A percentile compares a stretch with the other conserved stretches of the same genome.
phyloP scores from a whole-genome alignment of 2,888 invertebrate species.

The Lepetodrilus schrolli region DNA sequence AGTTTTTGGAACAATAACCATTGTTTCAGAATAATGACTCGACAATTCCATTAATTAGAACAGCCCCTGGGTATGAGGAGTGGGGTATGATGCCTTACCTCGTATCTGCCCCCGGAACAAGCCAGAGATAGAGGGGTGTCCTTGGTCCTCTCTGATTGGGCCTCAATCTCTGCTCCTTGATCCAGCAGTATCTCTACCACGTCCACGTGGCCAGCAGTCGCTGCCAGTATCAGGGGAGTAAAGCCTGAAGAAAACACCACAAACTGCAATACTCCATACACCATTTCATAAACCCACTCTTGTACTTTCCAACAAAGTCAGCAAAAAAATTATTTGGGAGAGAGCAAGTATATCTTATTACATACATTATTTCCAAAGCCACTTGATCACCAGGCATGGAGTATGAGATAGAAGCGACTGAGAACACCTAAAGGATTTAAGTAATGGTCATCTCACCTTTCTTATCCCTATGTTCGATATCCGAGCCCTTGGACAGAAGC shows the following conservation, averaged over 20 bases:
- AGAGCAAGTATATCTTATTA: too few relatives aligned
- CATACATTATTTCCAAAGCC: too few relatives aligned
- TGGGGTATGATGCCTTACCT: too few relatives aligned
- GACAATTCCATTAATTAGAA: too few relatives aligned
- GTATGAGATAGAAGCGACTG: too few relatives aligned
- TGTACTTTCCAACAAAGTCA: not conserved
- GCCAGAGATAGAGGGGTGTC: slow-evolving; percentile 98
- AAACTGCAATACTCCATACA: not conserved
- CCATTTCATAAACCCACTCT: not conserved
- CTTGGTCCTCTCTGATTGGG: slow-evolving; percentile 98
- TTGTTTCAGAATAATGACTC: too few relatives aligned
- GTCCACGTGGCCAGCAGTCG: slow-evolving; percentile 92
- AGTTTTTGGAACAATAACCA: too few relatives aligned
- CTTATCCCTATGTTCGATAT: slow-evolving; percentile 98
- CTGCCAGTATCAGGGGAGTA: slow-evolving; percentile 96
- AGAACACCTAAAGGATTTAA: too few relatives aligned
- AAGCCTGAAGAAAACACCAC: slow-evolving; percentile 81
- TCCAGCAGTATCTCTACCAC: slow-evolving; percentile 94
- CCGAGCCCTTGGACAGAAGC: slow-evolving; percentile 91
- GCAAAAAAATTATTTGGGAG: not conserved
- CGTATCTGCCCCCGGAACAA: slow-evolving; percentile 97
- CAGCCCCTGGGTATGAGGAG: too few relatives aligned
- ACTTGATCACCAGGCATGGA: too few relatives aligned
- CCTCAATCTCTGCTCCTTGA: slow-evolving; percentile 97
- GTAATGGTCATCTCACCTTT: too few relatives aligned